Evolutionary conservation across 2,888 invertebrate genomes (phyloP), one percentile per base, ranked within the genome.

Genomic region (Ochropacha duplaris): DNA sequence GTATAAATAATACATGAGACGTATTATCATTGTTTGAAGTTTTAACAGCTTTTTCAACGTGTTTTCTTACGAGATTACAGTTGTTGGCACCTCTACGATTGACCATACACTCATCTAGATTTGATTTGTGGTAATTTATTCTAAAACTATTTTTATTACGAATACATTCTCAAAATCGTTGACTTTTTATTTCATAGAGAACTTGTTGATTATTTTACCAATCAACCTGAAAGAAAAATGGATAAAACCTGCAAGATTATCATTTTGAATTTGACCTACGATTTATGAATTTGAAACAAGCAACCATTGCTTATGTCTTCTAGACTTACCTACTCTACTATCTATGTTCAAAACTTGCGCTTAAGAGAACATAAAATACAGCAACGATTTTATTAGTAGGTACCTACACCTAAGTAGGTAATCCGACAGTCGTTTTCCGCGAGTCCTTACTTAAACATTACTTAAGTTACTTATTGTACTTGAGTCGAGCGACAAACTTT

Each of bases 1-100:
- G 67, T 69, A 87, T 90, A 85, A 84, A 91, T 90, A 82, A 91
- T 79, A 90, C 88, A 89, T 89, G 88, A 88, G 84, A 72, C 64
- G 72, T 78, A 84, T 86, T 83, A 88, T 86, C 84, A 86, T 85
- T 86, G 88, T 86, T 83, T 72, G 78, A 77, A 76, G 81, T 75
- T 79, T 78, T 72, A 79, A 79, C 80, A 69, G 77, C 78, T 81
- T 84, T 84, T 87, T 84, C 31, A 79, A 76, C 69, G 71, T 69
- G 78, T 71, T 71, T 67, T 68, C 73, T 72, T 34, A 34, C 52
- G 52, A 34, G 52, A 70, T 71, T 65, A 60, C 63, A 60, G 64
- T 60, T 61, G 61, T 58, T 64, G 59, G 59, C 60, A 68, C 65
- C 71, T 64, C 60, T 59, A 54, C 54, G 36, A 28, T 50, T 50